A percentile compares a stretch with the other conserved stretches of the same genome.
These are phyloP conservation scores for Eciton burchellii DNA, from an alignment of 1,140 invertebrate genomes.

Conservation along the genomic window DNA sequence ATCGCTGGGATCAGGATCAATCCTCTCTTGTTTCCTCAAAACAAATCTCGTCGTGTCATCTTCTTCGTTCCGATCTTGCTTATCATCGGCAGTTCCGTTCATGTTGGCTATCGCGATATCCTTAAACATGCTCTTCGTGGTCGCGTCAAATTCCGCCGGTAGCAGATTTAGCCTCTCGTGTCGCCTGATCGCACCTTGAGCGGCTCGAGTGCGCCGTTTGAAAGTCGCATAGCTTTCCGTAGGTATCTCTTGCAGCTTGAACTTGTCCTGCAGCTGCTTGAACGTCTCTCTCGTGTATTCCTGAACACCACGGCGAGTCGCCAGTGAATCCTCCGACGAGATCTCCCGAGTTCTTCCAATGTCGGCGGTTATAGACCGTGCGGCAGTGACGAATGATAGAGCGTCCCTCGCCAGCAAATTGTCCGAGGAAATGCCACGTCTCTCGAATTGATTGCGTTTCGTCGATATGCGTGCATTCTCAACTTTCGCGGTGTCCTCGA, in stretches of 20 bases:
- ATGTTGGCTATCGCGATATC: not conserved
- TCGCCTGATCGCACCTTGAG: conserved; percentile 56
- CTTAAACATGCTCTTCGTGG: not conserved
- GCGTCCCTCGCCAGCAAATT: conserved; percentile 74
- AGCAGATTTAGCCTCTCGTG: conserved; percentile 40
- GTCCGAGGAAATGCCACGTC: conserved; percentile 79
- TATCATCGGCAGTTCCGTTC: not conserved
- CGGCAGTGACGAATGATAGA: conserved; percentile 19
- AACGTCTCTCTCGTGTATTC: conserved; percentile 75
- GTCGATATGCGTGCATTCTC: conserved; percentile 45
- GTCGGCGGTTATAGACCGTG: conserved; percentile 1
- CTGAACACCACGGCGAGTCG: not conserved
- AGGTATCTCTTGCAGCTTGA: conserved; percentile 79
- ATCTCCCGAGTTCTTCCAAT: conserved; percentile 49
- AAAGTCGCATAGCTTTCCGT: conserved; percentile 82
- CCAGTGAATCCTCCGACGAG: conserved; percentile 57
- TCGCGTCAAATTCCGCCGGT: not conserved
- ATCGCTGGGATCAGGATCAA: conserved; percentile 80
- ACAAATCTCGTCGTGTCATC: conserved; percentile 77
- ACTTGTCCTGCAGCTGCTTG: conserved; percentile 80
- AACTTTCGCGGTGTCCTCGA: conserved; percentile 76
- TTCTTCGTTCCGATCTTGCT: conserved; percentile 53
- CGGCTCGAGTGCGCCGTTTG: conserved; percentile 76
- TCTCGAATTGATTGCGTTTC: conserved; percentile 72
- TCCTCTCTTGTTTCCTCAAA: conserved; percentile 79